Evolutionary conservation across 2,888 invertebrate genomes (phyloP).

Genomic region (Crossocerus cetratus): DNA sequence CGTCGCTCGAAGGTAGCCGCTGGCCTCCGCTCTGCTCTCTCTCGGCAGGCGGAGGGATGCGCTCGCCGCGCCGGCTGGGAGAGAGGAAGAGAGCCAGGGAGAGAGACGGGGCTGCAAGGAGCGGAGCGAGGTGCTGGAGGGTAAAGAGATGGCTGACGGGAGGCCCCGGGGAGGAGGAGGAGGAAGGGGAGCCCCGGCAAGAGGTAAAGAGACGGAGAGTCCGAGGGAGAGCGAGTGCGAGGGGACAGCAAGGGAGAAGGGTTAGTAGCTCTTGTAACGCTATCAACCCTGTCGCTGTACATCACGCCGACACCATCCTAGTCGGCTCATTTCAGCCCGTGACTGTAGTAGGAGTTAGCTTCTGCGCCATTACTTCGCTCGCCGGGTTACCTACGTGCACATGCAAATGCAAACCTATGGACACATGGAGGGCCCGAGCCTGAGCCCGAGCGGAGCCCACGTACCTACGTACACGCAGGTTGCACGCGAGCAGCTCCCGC

Average conservation of each 20-base stretch:
- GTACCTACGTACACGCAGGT: constrained; percentile 39
- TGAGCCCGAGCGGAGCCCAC: constrained; percentile 24
- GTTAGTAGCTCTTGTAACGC: constrained; percentile 77
- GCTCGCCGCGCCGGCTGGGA: constrained; percentile 2
- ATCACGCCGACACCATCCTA: constrained; percentile 77
- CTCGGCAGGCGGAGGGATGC: not conserved
- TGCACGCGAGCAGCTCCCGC: constrained; percentile 46
- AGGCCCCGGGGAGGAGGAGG: not conserved
- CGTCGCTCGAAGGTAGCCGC: not conserved
- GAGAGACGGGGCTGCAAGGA: constrained; percentile 17
- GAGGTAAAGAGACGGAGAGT: constrained; percentile 10
- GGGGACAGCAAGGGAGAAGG: constrained; percentile 61
- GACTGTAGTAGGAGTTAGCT: constrained; percentile 70
- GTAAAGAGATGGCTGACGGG: not conserved
- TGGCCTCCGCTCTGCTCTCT: not conserved
- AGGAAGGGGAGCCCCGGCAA: not conserved
- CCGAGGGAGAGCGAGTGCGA: constrained; percentile 12
- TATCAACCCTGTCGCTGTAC: constrained; percentile 77
- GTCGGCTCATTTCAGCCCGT: constrained; percentile 71
- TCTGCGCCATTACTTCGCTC: constrained; percentile 72
- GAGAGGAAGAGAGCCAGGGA: constrained; percentile 30
- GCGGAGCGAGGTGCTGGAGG: not conserved
- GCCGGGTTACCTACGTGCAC: constrained; percentile 52
- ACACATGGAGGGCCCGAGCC: not conserved
- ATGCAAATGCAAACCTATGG: constrained; percentile 40